Percentiles rank a stretch among this genome's conserved stretches.
phyloP scores from a whole-genome alignment of 1,140 invertebrate genomes.

The Eciton burchellii region DNA sequence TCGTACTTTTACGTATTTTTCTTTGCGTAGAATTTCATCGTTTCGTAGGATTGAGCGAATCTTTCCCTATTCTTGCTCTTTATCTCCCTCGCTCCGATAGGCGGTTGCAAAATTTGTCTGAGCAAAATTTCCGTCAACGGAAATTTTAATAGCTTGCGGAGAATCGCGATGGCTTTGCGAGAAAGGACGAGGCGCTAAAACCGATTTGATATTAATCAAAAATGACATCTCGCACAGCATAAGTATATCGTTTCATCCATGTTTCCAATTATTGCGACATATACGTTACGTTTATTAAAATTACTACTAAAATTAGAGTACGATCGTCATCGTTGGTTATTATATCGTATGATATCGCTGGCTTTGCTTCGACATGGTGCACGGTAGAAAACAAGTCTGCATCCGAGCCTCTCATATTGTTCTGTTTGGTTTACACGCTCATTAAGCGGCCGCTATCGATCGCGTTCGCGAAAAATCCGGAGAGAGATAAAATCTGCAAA shows the following conservation, averaged over 20 bases:
- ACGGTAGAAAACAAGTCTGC: not conserved
- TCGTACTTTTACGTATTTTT: not conserved
- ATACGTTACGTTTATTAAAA: slow-evolving; percentile 26
- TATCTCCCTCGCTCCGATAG: not conserved
- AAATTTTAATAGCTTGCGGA: not conserved
- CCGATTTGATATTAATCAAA: too few relatives aligned
- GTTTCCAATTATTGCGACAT: slow-evolving; percentile 1
- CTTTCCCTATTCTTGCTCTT: not conserved
- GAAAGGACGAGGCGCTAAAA: too few relatives aligned
- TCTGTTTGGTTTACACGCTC: slow-evolving; percentile 29
- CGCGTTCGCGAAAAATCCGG: slow-evolving; percentile 37
- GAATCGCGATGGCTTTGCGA: not conserved
- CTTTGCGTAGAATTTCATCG: not conserved
- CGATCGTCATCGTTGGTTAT: not conserved
- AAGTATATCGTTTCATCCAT: not conserved
- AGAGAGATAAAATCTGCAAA: slow-evolving; percentile 52
- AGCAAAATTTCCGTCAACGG: not conserved
- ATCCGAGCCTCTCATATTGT: slow-evolving; percentile 16
- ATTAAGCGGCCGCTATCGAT: slow-evolving; percentile 30
- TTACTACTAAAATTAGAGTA: not conserved
- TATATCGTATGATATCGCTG: not conserved
- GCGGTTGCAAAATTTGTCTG: too few relatives aligned
- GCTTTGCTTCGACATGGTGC: not conserved
- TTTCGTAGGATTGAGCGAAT: not conserved
- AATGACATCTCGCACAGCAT: too few relatives aligned